These are phyloP conservation scores for Labeo calbasu DNA, from an alignment of 2,797 vertebrate genomes.

Conservation along the genomic window DNA sequence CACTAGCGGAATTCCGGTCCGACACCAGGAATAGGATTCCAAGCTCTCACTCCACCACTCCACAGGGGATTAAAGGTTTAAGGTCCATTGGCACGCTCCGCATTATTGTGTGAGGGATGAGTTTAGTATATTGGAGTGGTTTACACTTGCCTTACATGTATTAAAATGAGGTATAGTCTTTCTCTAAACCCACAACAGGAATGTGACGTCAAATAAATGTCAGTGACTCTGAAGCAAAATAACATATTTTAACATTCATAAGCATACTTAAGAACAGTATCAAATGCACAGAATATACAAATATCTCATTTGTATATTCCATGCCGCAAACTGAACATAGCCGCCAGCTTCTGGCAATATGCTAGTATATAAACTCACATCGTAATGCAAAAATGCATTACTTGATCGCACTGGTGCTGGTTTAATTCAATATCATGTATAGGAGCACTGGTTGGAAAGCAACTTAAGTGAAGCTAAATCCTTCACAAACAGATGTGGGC, in stretches of 20 bases:
- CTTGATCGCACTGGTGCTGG: slow-evolving; percentile 66
- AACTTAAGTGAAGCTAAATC: slow-evolving; percentile 79
- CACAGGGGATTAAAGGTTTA: slow-evolving; percentile 53
- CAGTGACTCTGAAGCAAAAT: slow-evolving; percentile 2
- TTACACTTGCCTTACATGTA: slow-evolving; percentile 39
- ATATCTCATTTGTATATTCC: slow-evolving; percentile 2
- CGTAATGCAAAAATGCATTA: slow-evolving; percentile 61
- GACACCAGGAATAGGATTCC: slow-evolving; percentile 34
- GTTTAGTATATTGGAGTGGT: slow-evolving; percentile 48
- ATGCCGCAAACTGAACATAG: not conserved
- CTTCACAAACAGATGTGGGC: slow-evolving; percentile 78
- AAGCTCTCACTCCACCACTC: slow-evolving; percentile 34
- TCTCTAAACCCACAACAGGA: slow-evolving; percentile 1
- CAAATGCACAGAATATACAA: slow-evolving; percentile 17
- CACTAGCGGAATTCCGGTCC: slow-evolving; percentile 37
- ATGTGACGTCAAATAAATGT: slow-evolving; percentile 30
- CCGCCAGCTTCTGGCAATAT: not conserved
- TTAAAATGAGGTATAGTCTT: slow-evolving; percentile 40
- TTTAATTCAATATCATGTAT: slow-evolving; percentile 71
- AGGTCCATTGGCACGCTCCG: slow-evolving; percentile 52
- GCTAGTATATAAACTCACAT: not conserved
- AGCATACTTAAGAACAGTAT: not conserved
- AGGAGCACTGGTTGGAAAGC: slow-evolving; percentile 66
- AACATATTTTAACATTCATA: slow-evolving; percentile 12
- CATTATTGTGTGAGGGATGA: slow-evolving; percentile 55